A percentile compares a stretch with the other conserved stretches of the same genome.
Evolutionary conservation across 2,797 vertebrate species (phyloP).

Genomic region (Phaenicophaeus curvirostris): DNA sequence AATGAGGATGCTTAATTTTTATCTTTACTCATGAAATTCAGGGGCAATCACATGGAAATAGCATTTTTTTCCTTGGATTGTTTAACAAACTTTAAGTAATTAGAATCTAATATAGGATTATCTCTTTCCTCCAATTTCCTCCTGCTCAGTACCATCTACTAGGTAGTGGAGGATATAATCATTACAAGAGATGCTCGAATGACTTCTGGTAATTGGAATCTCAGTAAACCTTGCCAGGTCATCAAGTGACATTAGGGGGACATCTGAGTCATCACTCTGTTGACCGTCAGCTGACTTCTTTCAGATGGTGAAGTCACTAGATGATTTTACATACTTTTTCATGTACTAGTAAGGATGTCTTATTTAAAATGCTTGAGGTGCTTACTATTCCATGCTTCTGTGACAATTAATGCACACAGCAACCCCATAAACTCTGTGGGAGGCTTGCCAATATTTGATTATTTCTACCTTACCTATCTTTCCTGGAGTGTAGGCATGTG

Average conservation of each 20-base stretch:
- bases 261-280: background rate
- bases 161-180: background rate
- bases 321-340: background rate
- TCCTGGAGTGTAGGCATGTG: background rate
- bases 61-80: background rate
- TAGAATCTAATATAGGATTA: background rate
- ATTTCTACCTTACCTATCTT: background rate
- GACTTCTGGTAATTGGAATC: constrained; percentile 42
- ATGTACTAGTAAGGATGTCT: background rate
- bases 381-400: background rate
- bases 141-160: background rate
- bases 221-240: constrained; percentile 15
- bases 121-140: constrained; percentile 12
- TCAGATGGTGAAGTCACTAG: background rate
- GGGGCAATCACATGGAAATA: background rate
- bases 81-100: constrained; percentile 3
- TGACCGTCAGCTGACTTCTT: background rate
- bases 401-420: background rate
- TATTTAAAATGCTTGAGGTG: background rate
- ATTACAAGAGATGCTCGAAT: constrained; percentile 1
- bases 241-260: background rate
- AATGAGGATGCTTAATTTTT: background rate
- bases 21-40: background rate
- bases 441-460: background rate
- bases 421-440: background rate